Conservation (phyloP, 2,797 vertebrate species). For the Lepidocolaptes lacrymiger region DNA sequence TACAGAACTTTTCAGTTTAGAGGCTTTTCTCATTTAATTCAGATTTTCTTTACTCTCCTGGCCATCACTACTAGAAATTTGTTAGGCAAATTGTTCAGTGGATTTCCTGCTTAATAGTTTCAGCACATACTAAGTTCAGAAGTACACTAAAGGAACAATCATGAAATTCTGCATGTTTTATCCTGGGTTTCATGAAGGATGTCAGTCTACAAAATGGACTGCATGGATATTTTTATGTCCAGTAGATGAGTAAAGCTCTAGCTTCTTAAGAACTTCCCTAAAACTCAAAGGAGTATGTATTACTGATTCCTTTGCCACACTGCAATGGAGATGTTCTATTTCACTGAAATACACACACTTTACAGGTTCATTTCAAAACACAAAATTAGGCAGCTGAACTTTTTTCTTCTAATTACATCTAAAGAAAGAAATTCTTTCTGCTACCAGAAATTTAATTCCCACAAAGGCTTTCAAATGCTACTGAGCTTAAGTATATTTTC, state of each 20-base stretch:
- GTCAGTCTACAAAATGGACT: not conserved
- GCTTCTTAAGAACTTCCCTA: not conserved
- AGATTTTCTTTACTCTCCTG: not conserved
- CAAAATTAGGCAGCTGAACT: not conserved
- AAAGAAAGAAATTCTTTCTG: not conserved
- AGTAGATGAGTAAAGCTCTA: not conserved
- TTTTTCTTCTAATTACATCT: not conserved
- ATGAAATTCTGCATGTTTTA: not conserved
- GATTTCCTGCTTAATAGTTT: not conserved
- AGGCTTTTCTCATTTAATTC: not conserved
- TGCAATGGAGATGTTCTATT: not conserved
- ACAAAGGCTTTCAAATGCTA: not conserved
- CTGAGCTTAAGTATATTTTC: not conserved
- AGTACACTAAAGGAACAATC: not conserved
- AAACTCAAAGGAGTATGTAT: not conserved
- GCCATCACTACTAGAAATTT: not conserved
- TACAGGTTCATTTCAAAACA: not conserved
- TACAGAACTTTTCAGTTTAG: not conserved
- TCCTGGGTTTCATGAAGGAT: not conserved
- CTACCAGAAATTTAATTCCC: not conserved
- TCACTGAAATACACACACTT: not conserved
- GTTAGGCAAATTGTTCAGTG: not conserved
- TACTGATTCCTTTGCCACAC: not conserved
- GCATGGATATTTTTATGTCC: not conserved
- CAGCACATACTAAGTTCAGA: not conserved